Evolutionary conservation across 2,888 invertebrate species (phyloP).

Genomic region (Plutella xylostella): DNA sequence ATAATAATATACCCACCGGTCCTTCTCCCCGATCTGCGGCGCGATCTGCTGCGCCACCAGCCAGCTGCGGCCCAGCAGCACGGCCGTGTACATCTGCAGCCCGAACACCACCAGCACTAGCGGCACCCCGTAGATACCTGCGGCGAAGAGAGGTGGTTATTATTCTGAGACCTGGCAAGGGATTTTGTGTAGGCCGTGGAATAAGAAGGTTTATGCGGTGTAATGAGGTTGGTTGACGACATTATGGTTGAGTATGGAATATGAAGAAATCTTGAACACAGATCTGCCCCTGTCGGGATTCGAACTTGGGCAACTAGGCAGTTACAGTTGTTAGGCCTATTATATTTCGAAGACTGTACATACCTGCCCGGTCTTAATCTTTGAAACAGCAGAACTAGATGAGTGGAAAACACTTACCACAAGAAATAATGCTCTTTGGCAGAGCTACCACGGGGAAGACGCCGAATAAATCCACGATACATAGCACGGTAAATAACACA

Average conservation of each 20-base stretch:
- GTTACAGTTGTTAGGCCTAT: too few species aligned
- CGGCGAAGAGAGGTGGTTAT: not conserved
- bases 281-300: not conserved
- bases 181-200: too few species aligned
- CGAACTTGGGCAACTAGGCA: too few species aligned
- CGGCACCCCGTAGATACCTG: slow-evolving; percentile 79
- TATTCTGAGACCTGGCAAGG: too few species aligned
- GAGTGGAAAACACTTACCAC: slow-evolving; percentile 79
- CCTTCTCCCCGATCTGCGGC: slow-evolving; percentile 73
- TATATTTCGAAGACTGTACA: too few species aligned
- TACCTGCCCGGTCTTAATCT: too few species aligned
- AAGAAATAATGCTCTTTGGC: slow-evolving; percentile 79
- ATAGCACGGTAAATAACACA: slow-evolving; percentile 77
- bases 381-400: too few species aligned
- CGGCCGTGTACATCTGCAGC: slow-evolving; percentile 85
- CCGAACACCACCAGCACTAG: slow-evolving; percentile 75
- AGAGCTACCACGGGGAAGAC: slow-evolving; percentile 85
- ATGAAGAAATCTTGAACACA: not conserved
- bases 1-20: slow-evolving; percentile 46
- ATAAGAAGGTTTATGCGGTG: too few species aligned
- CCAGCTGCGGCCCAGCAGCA: slow-evolving; percentile 85
- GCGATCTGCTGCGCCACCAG: slow-evolving; percentile 78
- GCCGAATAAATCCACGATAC: slow-evolving; percentile 85
- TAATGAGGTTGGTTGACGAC: too few species aligned
- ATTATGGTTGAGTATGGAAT: too few species aligned